These are phyloP conservation scores for Pterophyllum scalare DNA, from an alignment of 2,113 vertebrate species.

Conservation along the genomic window DNA sequence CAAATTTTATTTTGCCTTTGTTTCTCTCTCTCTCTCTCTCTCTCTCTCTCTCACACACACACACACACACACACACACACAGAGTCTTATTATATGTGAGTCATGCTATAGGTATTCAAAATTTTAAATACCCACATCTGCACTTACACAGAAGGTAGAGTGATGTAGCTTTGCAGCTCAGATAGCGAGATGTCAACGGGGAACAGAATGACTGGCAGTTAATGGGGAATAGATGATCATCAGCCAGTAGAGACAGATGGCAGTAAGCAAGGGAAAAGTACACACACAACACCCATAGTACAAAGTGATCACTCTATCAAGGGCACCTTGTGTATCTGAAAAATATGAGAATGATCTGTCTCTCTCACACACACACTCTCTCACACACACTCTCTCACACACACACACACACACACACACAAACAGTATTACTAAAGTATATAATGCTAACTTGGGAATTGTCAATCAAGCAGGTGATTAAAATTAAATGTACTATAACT, in stretches of 20 bases:
- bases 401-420: background rate
- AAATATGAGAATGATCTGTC: conserved; percentile 17
- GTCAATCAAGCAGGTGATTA: conserved; percentile 33
- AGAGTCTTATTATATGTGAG: background rate
- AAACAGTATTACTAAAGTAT: conserved; percentile 26
- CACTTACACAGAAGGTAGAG: background rate
- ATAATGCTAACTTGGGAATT: conserved; percentile 31
- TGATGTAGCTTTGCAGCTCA: conserved; percentile 24
- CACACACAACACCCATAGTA: background rate
- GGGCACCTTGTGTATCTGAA: conserved; percentile 57
- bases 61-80: background rate
- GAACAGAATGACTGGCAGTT: conserved; percentile 63
- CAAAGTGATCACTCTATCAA: conserved; percentile 48
- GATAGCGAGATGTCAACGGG: conserved; percentile 47
- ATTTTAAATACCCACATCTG: background rate
- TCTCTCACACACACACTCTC: background rate
- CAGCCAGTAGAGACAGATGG: conserved; percentile 60
- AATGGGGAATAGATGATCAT: conserved; percentile 64
- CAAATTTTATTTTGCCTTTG: background rate
- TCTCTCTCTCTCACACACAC: no score
- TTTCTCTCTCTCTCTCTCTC: background rate
- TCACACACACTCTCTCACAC: background rate
- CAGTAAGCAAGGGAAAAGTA: conserved; percentile 33
- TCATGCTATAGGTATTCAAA: background rate
- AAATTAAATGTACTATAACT: background rate